These are phyloP conservation scores for Grantiella picta DNA, from an alignment of 2,113 vertebrate species.

Conservation along the genomic window DNA sequence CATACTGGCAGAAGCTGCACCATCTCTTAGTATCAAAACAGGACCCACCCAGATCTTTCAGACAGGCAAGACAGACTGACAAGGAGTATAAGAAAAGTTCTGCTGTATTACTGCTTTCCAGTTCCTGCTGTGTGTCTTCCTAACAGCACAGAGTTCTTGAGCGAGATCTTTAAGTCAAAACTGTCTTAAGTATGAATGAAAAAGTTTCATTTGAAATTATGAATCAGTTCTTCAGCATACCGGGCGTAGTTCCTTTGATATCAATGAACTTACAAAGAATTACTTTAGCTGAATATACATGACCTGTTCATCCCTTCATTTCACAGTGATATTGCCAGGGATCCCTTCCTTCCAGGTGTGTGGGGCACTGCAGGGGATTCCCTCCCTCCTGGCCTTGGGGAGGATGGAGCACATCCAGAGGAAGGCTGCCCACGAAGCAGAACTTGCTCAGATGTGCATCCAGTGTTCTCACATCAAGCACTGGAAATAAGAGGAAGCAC, in stretches of 20 bases:
- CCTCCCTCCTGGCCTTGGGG: not conserved
- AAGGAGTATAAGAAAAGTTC: not conserved
- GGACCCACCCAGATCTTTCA: not conserved
- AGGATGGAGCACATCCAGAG: not conserved
- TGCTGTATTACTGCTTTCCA: not conserved
- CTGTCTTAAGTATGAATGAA: not conserved
- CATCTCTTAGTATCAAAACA: not conserved
- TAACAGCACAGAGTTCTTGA: not conserved
- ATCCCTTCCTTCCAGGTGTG: not conserved
- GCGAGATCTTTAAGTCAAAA: not conserved
- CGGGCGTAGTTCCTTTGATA: not conserved
- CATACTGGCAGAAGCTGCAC: not conserved
- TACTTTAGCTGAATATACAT: not conserved
- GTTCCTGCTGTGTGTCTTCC: not conserved
- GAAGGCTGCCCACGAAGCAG: not conserved
- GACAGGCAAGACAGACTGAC: not conserved
- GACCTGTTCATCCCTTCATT: not conserved
- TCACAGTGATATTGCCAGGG: not conserved
- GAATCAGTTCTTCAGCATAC: not conserved
- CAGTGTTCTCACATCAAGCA: not conserved
- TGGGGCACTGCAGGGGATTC: not conserved
- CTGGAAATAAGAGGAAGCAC: not conserved
- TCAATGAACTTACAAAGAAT: not conserved
- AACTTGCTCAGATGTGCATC: not conserved
- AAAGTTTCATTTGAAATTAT: not conserved